These are phyloP conservation scores for Ischnura elegans DNA, from an alignment of 2,888 invertebrate species.

Conservation along the genomic window DNA sequence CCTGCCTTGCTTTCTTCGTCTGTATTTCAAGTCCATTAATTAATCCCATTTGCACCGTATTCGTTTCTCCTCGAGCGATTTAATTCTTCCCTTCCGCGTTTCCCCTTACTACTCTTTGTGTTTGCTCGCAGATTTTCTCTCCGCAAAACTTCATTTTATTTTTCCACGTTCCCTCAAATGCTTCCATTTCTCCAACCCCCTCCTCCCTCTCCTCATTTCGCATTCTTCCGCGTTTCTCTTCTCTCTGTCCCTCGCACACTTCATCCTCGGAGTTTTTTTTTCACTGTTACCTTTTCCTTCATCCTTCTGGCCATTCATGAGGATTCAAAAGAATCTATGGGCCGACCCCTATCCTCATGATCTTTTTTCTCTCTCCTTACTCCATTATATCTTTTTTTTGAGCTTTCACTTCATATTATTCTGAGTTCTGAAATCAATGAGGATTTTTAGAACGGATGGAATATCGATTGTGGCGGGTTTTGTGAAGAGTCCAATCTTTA, in stretches of 20 bases:
- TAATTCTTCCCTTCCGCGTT: slow-evolving; percentile 37
- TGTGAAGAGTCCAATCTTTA: no score
- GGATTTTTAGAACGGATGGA: no score
- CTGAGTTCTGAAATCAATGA: no score
- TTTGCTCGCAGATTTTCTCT: slow-evolving; percentile 20
- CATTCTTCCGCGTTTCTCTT: background rate
- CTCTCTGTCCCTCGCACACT: background rate
- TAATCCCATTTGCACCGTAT: slow-evolving; percentile 52
- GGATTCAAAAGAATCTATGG: background rate
- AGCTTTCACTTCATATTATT: no score
- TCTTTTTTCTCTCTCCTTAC: background rate
- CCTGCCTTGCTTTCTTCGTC: slow-evolving; percentile 44
- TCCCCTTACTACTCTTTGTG: slow-evolving; percentile 33
- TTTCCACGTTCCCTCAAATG: background rate
- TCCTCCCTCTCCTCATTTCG: background rate
- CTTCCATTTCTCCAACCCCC: background rate
- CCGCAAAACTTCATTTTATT: background rate
- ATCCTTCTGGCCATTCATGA: background rate
- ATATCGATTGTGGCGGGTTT: no score
- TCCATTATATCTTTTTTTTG: no score
- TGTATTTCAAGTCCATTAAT: slow-evolving; percentile 50
- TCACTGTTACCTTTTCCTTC: background rate
- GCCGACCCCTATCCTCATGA: background rate
- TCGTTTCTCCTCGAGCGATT: slow-evolving; percentile 29
- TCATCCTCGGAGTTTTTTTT: background rate